Percentiles rank a stretch among this genome's conserved stretches.
Evolutionary conservation across 2,113 vertebrate species (phyloP).

Genomic region (Phrynocephalus versicolor): DNA sequence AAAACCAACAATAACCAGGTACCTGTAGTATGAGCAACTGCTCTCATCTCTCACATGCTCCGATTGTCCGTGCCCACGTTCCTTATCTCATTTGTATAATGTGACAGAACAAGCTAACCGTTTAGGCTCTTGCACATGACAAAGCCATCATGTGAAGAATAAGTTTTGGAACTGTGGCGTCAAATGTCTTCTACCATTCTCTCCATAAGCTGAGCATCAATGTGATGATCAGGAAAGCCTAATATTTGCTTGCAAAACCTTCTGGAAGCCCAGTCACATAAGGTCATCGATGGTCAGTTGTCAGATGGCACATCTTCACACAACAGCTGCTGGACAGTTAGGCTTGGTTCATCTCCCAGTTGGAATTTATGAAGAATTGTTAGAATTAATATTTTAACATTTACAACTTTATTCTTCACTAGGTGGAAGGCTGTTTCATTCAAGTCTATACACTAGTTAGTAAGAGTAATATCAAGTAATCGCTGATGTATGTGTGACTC

Average conservation of each 20-base stretch:
- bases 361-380: not conserved
- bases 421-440: not conserved
- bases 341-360: not conserved
- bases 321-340: not conserved
- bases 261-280: not conserved
- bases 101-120: not conserved
- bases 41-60: not conserved
- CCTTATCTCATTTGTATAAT: not conserved
- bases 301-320: not conserved
- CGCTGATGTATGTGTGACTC: not conserved
- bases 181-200: no score
- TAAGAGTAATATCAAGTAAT: not conserved
- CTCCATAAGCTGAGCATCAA: not conserved
- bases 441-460: not conserved
- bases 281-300: not conserved
- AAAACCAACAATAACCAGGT: constrained; percentile 91
- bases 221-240: not conserved
- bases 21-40: constrained; percentile 14
- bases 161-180: not conserved
- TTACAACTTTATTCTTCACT: not conserved
- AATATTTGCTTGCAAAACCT: not conserved
- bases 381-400: not conserved
- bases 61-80: no score
- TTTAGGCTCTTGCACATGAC: not conserved
- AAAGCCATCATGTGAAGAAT: not conserved